phyloP scores from a whole-genome alignment of 2,888 invertebrate species.

The Sepiola atlantica region DNA sequence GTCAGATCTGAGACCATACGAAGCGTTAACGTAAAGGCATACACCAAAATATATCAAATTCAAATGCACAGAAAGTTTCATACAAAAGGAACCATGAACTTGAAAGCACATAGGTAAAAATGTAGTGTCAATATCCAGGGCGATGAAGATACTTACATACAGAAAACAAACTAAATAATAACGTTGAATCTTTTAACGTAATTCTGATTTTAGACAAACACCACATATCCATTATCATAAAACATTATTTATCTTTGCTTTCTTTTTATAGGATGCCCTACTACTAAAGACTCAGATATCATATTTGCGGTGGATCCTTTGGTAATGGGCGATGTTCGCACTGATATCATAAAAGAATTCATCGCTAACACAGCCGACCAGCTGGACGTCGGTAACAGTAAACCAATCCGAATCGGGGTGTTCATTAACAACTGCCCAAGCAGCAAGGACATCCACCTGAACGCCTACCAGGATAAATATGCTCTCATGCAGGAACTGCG shows the following conservation, averaged over 20 bases:
- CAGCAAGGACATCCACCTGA: slow-evolving; percentile 57
- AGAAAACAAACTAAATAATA: too few relatives aligned
- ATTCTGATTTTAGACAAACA: too few relatives aligned
- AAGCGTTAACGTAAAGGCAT: too few relatives aligned
- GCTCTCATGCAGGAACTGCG: slow-evolving; percentile 32
- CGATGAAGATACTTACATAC: too few relatives aligned
- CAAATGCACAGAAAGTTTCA: too few relatives aligned
- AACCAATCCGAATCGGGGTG: slow-evolving; percentile 59
- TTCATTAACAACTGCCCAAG: slow-evolving; percentile 59
- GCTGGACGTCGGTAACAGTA: slow-evolving; percentile 51
- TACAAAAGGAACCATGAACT: too few relatives aligned
- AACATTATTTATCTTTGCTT: not conserved
- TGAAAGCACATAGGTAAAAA: too few relatives aligned
- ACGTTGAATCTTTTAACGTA: too few relatives aligned
- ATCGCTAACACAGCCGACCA: slow-evolving; percentile 55
- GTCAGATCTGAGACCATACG: too few relatives aligned
- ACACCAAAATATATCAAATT: too few relatives aligned
- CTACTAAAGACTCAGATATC: slow-evolving; percentile 59
- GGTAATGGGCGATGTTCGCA: slow-evolving; percentile 53
- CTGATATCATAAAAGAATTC: slow-evolving; percentile 55
- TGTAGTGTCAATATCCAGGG: too few relatives aligned
- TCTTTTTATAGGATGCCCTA: slow-evolving; percentile 54
- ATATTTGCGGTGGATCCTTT: slow-evolving; percentile 64
- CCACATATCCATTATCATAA: too few relatives aligned
- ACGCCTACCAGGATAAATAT: slow-evolving; percentile 51